Percentiles rank a stretch among this genome's conserved stretches.
phyloP scores from a whole-genome alignment of 2,113 vertebrate species.

The Zosterops borbonicus region DNA sequence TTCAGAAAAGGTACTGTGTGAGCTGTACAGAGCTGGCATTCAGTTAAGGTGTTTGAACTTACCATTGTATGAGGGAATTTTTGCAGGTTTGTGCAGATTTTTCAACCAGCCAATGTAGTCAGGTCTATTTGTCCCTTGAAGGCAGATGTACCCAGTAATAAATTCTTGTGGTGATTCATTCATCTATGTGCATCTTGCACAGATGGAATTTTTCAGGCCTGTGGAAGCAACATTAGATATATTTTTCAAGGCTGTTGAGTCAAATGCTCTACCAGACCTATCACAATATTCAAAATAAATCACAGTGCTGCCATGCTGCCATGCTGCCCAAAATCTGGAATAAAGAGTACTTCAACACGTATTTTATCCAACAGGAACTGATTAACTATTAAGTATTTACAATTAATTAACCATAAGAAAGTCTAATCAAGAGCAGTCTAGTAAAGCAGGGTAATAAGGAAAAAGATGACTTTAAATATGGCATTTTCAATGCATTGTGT shows the following conservation, averaged over 20 bases:
- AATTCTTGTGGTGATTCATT: not conserved
- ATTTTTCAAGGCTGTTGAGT: not conserved
- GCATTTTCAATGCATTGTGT: constrained; percentile 13
- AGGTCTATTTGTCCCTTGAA: not conserved
- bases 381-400: not conserved
- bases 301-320: not conserved
- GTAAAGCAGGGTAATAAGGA: not conserved
- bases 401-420: not conserved
- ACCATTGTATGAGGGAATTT: not conserved
- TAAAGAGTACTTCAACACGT: not conserved
- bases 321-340: not conserved
- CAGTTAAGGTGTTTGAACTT: not conserved
- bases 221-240: not conserved
- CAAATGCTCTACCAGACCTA: not conserved
- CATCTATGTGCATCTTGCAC: not conserved
- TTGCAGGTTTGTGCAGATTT: not conserved
- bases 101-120: not conserved
- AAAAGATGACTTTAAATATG: constrained; percentile 18
- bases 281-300: constrained; percentile 39
- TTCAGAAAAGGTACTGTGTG: not conserved
- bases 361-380: constrained; percentile 36
- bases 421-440: not conserved
- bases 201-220: not conserved
- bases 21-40: not conserved
- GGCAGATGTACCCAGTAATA: not conserved